Percentiles rank a stretch among this genome's conserved stretches.
phyloP scores from a whole-genome alignment of 30 jellyfish, hydroid and myxozoan genomes.

The Chironex yamaguchii region DNA sequence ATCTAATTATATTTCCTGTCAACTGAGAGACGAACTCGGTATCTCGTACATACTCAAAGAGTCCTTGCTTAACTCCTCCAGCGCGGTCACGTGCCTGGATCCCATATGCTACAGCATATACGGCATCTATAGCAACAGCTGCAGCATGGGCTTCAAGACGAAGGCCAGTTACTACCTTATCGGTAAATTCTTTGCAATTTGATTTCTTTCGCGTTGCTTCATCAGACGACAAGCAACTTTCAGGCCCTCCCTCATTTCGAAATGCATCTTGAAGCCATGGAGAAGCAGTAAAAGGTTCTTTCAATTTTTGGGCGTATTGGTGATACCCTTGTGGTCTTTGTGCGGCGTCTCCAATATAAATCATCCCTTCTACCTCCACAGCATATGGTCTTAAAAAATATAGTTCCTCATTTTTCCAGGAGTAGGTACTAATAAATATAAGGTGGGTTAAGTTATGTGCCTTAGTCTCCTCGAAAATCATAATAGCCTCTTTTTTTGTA shows the following conservation, averaged over 20 bases:
- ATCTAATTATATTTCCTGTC: conserved; percentile 52
- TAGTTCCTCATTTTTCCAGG: conserved; percentile 32
- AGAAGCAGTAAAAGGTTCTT: conserved; percentile 35
- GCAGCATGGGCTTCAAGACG: conserved; percentile 23
- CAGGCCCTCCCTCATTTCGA: conserved; percentile 17
- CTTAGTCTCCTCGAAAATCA: conserved; percentile 64
- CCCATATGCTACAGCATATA: conserved; percentile 50
- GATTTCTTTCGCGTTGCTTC: neutral
- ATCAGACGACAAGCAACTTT: conserved; percentile 19
- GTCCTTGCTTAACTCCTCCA: neutral
- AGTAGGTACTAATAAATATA: conserved; percentile 68
- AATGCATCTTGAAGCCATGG: conserved; percentile 59
- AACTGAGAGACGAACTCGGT: conserved; percentile 49
- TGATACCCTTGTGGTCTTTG: conserved; percentile 54
- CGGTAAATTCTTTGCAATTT: conserved; percentile 40
- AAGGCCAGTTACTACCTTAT: conserved; percentile 11
- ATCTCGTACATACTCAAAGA: conserved; percentile 32
- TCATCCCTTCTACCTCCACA: conserved; percentile 81
- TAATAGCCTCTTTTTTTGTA: conserved; percentile 10
- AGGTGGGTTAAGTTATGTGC: conserved; percentile 50
- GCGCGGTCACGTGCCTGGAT: conserved; percentile 3
- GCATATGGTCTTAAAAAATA: conserved; percentile 26
- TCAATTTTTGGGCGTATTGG: conserved; percentile 41
- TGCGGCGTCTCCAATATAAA: conserved; percentile 40
- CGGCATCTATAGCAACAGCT: conserved; percentile 79